Base-by-base conservation (phyloP, 2,113 vertebrate genomes). In the Panthera leo region DNA sequence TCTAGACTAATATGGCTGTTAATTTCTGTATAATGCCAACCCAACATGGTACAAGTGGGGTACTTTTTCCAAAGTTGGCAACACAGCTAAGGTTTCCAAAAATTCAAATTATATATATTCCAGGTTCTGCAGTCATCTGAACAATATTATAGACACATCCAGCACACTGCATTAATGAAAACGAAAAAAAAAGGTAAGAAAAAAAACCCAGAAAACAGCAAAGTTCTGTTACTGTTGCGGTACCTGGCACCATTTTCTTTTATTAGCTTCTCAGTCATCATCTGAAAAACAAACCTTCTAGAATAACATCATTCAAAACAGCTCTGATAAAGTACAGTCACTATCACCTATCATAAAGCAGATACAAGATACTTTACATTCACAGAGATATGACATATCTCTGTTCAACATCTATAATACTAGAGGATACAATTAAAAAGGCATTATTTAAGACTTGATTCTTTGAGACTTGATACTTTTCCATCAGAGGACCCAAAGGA, bases 11-110 rank as follows among this genome's bases (percentile, higher is more conserved):
- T 99, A 99, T 99, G 99, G 99, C 99, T 99, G 98, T 99, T 99
- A 99, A 99, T 99, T 98, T 99, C 99, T 99, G 99, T 99, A 99
- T 99, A 99, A 99, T 98, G 98, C 99, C 98, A 99, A 99, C 98
- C 98, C 98, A 96, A 98, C 97, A 99, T 98, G 95, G 98, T 99
- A 99, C 98, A 99, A 98, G 98, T 98, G 98, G 98, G 98, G 99
- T 98, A 98, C 98, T 98, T 98, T 98, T 98, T 98, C 98, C 98
- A 98, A 99, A 99, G 98, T 99, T 99, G 99, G 99, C 98, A 98
- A 98, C 98, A 99, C 98, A 99, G 99, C 98, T 99, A 98, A 98
- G 98, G 98, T 99, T 98, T 98, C 97, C 98, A 99, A 99, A 99
- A 98, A 97, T 98, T 98, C 98, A 98, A 99, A 99, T 99, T 99